Base-by-base conservation (phyloP, 1,140 invertebrate species). In the Drosophila guanche region DNA sequence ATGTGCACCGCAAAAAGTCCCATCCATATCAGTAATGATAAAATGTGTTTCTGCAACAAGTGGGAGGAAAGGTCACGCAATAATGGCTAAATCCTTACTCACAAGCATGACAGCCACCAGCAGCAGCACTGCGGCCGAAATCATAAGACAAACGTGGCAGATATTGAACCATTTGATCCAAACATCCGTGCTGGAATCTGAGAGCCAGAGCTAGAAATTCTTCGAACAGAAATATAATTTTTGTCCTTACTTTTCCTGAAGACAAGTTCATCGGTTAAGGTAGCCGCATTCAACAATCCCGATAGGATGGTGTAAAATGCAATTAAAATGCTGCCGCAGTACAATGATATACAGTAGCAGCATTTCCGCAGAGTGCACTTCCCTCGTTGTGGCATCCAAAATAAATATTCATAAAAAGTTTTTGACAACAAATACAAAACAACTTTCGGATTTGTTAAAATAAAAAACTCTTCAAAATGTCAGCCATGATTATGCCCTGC, bases 101-200 rank as follows among this genome's bases (percentile, higher is more conserved):
- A 74, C 70, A 52, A 47, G 27, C 25, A 74, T 4, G n/a, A 47
- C 23, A 23, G 47, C 43, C 4, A 74, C 7, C 12, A 74, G 48
- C 42, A 74, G 59, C 14, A 48, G 2, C 7, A 74, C 27, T 3
- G 70, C 70, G 12, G 59, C 69, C 3, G 5, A 8, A 12, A 57
- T 65, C 69, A 73, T 73, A 8, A 74, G 37, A n/a, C 5, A 42
- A 16, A 73, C 41, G 25, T 74, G 70, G 23, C n/a, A 23, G 4
- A 74, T 25, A 57, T 73, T 74, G 22, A 74, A 74, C 52, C 59
- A 73, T 23, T 74, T 73, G 7, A 50, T 8, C 25, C 6, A 29
- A 29, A 6, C 12, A 48, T 65, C 42, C 33, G 59, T 47, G 10
- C 29, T 51, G 2, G 10, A 10, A 4, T 52, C 69, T 73, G n/a